Conservation (phyloP, 2,797 vertebrate genomes). For the Rhincodon typus region DNA sequence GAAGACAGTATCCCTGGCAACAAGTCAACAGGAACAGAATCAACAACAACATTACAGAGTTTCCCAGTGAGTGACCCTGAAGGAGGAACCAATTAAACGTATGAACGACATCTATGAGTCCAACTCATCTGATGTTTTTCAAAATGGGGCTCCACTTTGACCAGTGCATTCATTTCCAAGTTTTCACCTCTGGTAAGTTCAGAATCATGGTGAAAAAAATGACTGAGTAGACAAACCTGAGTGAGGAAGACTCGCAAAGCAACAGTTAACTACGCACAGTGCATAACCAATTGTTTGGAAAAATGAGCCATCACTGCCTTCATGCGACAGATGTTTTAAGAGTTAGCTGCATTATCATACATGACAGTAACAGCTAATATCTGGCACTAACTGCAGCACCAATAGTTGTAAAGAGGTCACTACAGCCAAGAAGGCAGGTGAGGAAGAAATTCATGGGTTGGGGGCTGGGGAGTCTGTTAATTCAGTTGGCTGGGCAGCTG, state of each 20-base stretch:
- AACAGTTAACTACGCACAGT: neutral
- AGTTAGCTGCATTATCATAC: neutral
- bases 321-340: neutral
- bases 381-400: neutral
- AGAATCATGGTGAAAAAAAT: neutral
- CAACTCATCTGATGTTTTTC: too few relatives aligned
- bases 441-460: neutral
- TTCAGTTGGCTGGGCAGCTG: too few relatives aligned
- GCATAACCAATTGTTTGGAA: neutral
- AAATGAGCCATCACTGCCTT: neutral
- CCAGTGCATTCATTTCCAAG: too few relatives aligned
- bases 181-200: neutral
- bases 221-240: neutral
- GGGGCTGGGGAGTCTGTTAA: too few relatives aligned
- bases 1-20: neutral
- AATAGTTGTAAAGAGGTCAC: neutral
- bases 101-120: too few relatives aligned
- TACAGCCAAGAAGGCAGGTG: neutral
- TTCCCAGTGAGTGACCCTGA: neutral
- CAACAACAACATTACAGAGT: neutral
- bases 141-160: too few relatives aligned
- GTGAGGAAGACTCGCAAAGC: neutral
- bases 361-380: neutral
- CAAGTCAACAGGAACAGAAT: neutral
- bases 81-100: too few relatives aligned